These are phyloP conservation scores for Leptinotarsa defecta DNA, from an alignment of 1,140 invertebrate genomes.

Conservation along the genomic window DNA sequence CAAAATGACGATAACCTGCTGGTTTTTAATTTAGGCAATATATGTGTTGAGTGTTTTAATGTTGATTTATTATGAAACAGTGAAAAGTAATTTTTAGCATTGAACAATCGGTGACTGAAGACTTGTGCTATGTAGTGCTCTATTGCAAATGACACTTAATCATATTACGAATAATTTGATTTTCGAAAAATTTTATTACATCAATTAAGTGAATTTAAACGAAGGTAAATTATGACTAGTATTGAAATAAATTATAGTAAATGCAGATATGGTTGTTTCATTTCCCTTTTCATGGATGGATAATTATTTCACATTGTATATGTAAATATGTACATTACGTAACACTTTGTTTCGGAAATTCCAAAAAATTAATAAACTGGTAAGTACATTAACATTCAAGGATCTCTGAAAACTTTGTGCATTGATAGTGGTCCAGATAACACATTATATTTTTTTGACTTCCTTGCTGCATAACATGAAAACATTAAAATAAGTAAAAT, in stretches of 20 bases:
- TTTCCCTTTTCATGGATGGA: neutral
- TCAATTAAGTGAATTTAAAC: conserved; percentile 41
- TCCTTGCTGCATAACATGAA: no score
- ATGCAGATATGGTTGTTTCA: conserved; percentile 2
- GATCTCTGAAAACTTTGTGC: no score
- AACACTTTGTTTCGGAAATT: no score
- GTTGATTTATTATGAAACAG: conserved; percentile 22
- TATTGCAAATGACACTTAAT: conserved; percentile 27
- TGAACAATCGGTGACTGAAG: conserved; percentile 19
- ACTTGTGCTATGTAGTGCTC: conserved; percentile 23
- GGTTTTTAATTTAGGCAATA: conserved; percentile 25
- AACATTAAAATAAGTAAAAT: no score
- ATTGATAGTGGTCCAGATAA: no score
- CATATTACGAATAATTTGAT: conserved; percentile 38
- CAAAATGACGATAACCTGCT: neutral
- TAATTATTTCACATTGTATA: no score
- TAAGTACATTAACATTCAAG: no score
- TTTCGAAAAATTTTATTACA: conserved; percentile 43
- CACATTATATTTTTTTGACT: no score
- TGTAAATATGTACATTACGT: no score
- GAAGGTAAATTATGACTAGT: conserved; percentile 52
- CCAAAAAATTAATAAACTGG: no score
- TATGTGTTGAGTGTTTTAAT: conserved; percentile 27
- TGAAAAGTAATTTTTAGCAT: conserved; percentile 13
- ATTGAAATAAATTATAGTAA: conserved; percentile 45